Base-by-base conservation (phyloP, 2,797 vertebrate species). In the Anabacerthia variegaticeps region DNA sequence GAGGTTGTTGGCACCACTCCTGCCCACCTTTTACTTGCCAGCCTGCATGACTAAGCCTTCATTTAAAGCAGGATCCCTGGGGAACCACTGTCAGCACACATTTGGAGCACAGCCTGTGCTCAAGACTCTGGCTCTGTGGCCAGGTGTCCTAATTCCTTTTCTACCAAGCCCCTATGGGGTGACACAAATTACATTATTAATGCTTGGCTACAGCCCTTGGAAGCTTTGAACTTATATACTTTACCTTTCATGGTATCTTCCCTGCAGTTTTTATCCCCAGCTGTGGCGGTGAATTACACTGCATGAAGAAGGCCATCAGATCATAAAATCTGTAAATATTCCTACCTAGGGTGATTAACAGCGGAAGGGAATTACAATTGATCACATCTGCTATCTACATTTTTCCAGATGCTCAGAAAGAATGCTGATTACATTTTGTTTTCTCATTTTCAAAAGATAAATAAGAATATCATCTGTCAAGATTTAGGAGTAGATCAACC, bases 281-380 rank as follows among this genome's bases (percentile, higher is more conserved):
- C 32, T 37, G 39, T 24, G 55, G 44, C 49, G 9, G 62, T 58
- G 26, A 92, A 92, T 81, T 88, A 37, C 36, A 28, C 12, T 37
- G 27, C 2, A 2, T 30, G n/a, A 92, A 87, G 59, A 44, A 19
- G 32, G 56, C 27, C 76, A 39, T 82, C 41, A 39, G 55, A 63
- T 39, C 30, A 69, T 73, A 95, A 93, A 92, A 69, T n/a, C n/a
- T 88, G 21, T 41, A 91, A 82, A 68, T 86, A 89, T 69, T 79
- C 44, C 54, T 46, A 56, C 6, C 44, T 14, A 28, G 30, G 20
- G 23, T 66, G 86, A 92, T 88, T 79, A 87, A 65, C 41, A 87
- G 54, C 81, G 63, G 78, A 72, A 62, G 14, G 22, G 62, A 94
- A 86, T 17, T 56, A 52, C 23, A 89, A 17, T 26, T 79, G 59